A percentile compares a stretch with the other conserved stretches of the same genome.
Conservation (phyloP, 2,113 vertebrate genomes). For the Sinocyclocheilus rhinocerous region DNA sequence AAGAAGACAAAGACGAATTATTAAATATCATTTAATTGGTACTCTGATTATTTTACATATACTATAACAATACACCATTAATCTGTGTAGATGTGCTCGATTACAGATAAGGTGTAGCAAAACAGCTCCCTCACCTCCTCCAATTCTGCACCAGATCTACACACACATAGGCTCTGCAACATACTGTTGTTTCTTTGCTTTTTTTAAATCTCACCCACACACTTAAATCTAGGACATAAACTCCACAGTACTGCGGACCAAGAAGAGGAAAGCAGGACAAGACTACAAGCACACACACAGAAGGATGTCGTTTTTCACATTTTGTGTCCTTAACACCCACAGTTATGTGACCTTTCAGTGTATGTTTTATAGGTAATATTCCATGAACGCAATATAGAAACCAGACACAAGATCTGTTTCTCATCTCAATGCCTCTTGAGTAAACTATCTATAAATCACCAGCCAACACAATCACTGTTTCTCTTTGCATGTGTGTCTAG, state of each 20-base stretch:
- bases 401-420: slow-evolving; percentile 14
- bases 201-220: slow-evolving; percentile 53
- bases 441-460: slow-evolving; percentile 6
- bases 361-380: slow-evolving; percentile 13
- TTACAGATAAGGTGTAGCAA: slow-evolving; percentile 38
- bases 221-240: slow-evolving; percentile 61
- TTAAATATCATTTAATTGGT: background rate
- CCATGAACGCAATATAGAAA: background rate
- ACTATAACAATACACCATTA: background rate
- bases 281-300: slow-evolving; percentile 23
- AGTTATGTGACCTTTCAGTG: background rate
- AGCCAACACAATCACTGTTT: background rate
- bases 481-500: background rate
- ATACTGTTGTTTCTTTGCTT: slow-evolving; percentile 48
- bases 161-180: slow-evolving; percentile 40
- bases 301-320: slow-evolving; percentile 23
- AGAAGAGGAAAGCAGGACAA: slow-evolving; percentile 58
- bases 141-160: slow-evolving; percentile 49
- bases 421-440: slow-evolving; percentile 17
- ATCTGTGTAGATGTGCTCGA: slow-evolving; percentile 24
- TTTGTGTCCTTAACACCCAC: background rate
- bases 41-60: slow-evolving; percentile 2
- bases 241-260: slow-evolving; percentile 56
- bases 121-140: slow-evolving; percentile 45
- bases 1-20: background rate